Percentiles rank a stretch among this genome's conserved stretches.
Evolutionary conservation across 92 coral and sea anemone species (phyloP).

Genomic region (Actinernus sp.): DNA sequence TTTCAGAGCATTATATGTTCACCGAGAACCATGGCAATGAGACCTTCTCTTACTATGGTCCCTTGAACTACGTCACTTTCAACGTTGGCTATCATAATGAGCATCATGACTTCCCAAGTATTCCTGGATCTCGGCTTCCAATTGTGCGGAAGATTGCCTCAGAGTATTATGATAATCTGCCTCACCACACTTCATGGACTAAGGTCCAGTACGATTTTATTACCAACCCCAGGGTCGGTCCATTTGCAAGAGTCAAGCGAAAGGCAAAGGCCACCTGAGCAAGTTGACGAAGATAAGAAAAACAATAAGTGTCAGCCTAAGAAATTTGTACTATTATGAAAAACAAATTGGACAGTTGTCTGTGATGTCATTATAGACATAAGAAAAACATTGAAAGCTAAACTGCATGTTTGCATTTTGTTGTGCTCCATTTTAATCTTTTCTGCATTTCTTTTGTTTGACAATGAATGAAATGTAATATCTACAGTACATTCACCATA

Average conservation of each 20-base stretch:
- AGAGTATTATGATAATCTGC: conserved; percentile 87
- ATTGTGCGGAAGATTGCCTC: conserved; percentile 88
- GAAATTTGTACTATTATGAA: too few species aligned
- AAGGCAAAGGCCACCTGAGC: conserved; percentile 59
- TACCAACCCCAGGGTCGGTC: conserved; percentile 91
- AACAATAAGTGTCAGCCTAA: too few species aligned
- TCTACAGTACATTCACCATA: too few species aligned
- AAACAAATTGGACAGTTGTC: too few species aligned
- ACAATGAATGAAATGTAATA: too few species aligned
- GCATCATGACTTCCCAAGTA: conserved; percentile 97
- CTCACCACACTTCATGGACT: conserved; percentile 95
- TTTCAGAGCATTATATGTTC: conserved; percentile 98
- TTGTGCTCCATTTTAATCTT: too few species aligned
- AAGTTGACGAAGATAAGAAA: conserved; percentile 11
- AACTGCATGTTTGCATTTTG: too few species aligned
- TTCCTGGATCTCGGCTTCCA: conserved; percentile 97
- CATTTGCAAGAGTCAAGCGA: conserved; percentile 97
- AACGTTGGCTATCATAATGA: conserved; percentile 99
- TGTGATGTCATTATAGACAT: too few species aligned
- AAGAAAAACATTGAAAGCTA: too few species aligned
- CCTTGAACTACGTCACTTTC: conserved; percentile 89
- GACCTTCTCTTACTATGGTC: conserved; percentile 97
- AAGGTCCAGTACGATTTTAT: conserved; percentile 91
- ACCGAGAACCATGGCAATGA: conserved; percentile 87
- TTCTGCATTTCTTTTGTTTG: too few species aligned